phyloP scores from a whole-genome alignment of 2,888 invertebrate genomes.

The Dasysyrphus tricinctus region DNA sequence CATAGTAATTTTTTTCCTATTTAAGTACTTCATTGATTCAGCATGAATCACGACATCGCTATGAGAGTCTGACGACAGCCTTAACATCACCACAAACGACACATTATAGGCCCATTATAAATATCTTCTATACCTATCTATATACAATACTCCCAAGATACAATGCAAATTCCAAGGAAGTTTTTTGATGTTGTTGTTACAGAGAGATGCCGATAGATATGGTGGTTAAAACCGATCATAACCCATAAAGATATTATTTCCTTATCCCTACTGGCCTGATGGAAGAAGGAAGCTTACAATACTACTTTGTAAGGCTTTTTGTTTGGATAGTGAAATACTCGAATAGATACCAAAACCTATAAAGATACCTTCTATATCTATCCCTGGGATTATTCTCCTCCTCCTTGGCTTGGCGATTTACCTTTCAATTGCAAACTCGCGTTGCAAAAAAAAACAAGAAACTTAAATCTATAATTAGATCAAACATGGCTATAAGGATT shows the following conservation, averaged over 20 bases:
- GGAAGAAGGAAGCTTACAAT: conserved; percentile 1
- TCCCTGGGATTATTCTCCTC: not conserved
- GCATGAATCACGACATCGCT: conserved; percentile 71
- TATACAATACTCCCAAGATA: conserved; percentile 2
- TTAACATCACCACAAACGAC: conserved; percentile 30
- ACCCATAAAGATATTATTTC: conserved; percentile 53
- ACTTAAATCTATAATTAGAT: conserved; percentile 73
- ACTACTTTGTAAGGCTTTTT: conserved; percentile 7
- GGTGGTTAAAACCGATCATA: conserved; percentile 57
- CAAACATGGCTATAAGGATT: conserved; percentile 56
- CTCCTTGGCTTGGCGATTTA: conserved; percentile 11
- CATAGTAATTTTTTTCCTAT: not conserved
- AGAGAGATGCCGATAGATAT: conserved; percentile 44
- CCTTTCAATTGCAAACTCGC: conserved; percentile 38
- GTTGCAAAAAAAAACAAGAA: conserved; percentile 11
- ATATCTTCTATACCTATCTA: conserved; percentile 32
- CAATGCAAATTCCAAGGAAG: conserved; percentile 37
- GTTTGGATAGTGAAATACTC: not conserved
- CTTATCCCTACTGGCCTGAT: conserved; percentile 33
- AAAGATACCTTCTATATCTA: not conserved
- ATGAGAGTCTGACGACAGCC: conserved; percentile 49
- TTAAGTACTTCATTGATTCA: conserved; percentile 70
- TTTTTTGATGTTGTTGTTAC: conserved; percentile 1
- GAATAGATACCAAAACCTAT: not conserved
- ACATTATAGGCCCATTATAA: conserved; percentile 49